Percentiles rank a stretch among this genome's conserved stretches.
Conservation (phyloP, 2,888 invertebrate species). For the Cloeon dipterum region DNA sequence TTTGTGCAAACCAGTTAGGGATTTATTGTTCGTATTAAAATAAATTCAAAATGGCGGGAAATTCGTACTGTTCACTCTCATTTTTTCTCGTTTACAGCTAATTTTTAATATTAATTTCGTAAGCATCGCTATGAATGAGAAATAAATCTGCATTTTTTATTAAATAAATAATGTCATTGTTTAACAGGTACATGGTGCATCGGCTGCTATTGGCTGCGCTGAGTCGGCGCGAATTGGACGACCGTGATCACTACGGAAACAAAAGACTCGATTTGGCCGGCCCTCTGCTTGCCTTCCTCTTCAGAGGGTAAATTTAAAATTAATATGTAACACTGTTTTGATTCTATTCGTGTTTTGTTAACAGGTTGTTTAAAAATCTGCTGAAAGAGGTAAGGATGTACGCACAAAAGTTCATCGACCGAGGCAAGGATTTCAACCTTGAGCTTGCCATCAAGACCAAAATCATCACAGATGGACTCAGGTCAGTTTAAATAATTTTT, state of each 20-base stretch:
- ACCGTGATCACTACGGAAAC: conserved; percentile 99
- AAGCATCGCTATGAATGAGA: conserved; percentile 1
- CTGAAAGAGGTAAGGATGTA: conserved; percentile 96
- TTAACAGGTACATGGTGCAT: conserved; percentile 84
- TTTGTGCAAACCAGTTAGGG: no score
- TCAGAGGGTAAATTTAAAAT: conserved; percentile 42
- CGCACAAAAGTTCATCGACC: conserved; percentile 96
- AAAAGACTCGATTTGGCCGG: conserved; percentile 96
- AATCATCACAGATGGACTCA: conserved; percentile 90
- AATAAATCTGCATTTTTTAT: conserved; percentile 5
- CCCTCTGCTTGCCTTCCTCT: conserved; percentile 86
- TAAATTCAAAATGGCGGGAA: no score
- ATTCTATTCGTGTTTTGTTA: background rate
- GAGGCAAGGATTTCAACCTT: conserved; percentile 95
- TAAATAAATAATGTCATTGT: no score
- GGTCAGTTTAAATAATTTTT: no score
- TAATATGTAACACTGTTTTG: background rate
- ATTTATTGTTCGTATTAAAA: no score
- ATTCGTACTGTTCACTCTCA: no score
- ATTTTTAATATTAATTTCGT: no score
- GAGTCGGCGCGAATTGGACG: conserved; percentile 91
- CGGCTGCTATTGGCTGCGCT: conserved; percentile 79
- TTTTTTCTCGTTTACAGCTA: no score
- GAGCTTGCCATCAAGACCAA: conserved; percentile 92
- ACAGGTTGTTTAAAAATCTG: conserved; percentile 73